Evolutionary conservation across 1,140 invertebrate species (phyloP).

Genomic region (Aphelenchoides besseyi): DNA sequence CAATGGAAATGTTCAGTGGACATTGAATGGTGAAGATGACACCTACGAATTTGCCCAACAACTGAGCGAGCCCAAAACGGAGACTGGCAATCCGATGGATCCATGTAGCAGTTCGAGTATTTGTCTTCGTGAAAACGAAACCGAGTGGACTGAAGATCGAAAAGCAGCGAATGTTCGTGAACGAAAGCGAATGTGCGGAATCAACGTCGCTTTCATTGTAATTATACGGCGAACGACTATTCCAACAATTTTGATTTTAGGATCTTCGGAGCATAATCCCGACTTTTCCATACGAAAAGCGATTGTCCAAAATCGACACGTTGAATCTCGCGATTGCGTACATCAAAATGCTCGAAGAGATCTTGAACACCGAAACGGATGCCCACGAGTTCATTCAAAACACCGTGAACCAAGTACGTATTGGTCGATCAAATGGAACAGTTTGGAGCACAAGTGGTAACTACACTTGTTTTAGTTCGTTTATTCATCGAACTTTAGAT

Average conservation of each 20-base stretch:
- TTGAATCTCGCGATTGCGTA: slow-evolving; percentile 93
- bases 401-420: slow-evolving; percentile 42
- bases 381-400: slow-evolving; percentile 44
- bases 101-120: no score
- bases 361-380: slow-evolving; percentile 67
- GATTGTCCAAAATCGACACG: slow-evolving; percentile 94
- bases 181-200: slow-evolving; percentile 87
- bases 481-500: slow-evolving; percentile 70
- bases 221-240: not conserved
- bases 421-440: slow-evolving; percentile 33
- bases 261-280: slow-evolving; percentile 76
- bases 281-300: slow-evolving; percentile 97
- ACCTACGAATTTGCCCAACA: no score
- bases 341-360: slow-evolving; percentile 91
- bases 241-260: slow-evolving; percentile 45
- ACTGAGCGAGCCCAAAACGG: no score
- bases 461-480: slow-evolving; percentile 13
- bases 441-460: slow-evolving; percentile 61
- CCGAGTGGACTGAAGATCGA: not conserved
- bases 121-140: not conserved
- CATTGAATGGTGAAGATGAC: no score
- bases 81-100: no score
- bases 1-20: no score
- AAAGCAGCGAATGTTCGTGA: slow-evolving; percentile 84
- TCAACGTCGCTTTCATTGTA: slow-evolving; percentile 90